A percentile compares a stretch with the other conserved stretches of the same genome.
Evolutionary conservation across 2,113 vertebrate species (phyloP).

Genomic region (Tyrannus savana): DNA sequence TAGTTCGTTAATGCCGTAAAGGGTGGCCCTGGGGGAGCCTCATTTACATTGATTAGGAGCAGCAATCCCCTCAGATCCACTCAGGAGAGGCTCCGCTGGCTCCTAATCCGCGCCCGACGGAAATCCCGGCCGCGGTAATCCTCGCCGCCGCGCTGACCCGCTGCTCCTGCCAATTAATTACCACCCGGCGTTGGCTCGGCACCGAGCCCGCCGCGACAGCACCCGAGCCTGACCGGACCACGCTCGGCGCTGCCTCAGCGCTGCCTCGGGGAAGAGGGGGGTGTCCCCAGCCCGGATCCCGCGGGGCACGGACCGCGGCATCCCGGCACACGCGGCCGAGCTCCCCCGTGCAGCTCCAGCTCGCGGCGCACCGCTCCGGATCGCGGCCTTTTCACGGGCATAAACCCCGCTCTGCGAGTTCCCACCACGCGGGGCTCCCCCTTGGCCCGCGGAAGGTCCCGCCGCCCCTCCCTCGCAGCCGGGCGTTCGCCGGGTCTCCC

Average conservation of each 20-base stretch:
- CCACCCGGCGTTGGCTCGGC: not conserved
- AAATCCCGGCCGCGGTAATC: constrained; percentile 60
- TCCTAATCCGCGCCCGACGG: constrained; percentile 63
- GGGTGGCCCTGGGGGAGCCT: constrained; percentile 64
- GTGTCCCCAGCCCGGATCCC: not conserved
- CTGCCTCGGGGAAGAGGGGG: no score
- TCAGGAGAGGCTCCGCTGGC: constrained; percentile 50
- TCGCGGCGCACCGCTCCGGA: not conserved
- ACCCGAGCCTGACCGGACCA: not conserved
- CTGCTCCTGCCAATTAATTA: constrained; percentile 66
- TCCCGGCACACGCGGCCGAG: not conserved
- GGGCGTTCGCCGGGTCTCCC: not conserved
- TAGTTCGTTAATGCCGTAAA: constrained; percentile 65
- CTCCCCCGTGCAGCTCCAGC: not conserved
- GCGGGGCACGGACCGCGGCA: accelerated
- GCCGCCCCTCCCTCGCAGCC: accelerated
- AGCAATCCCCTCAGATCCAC: constrained; percentile 70
- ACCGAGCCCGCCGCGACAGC: not conserved
- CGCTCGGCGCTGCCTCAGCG: not conserved
- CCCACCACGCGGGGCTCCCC: not conserved
- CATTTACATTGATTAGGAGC: constrained; percentile 63
- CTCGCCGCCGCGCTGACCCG: constrained; percentile 43
- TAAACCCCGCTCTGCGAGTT: accelerated
- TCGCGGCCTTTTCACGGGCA: not conserved
- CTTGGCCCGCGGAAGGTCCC: accelerated